A percentile compares a stretch with the other conserved stretches of the same genome.
These are phyloP conservation scores for Leptinotarsa undecemlineata DNA, from an alignment of 1,140 invertebrate species.

Conservation along the genomic window DNA sequence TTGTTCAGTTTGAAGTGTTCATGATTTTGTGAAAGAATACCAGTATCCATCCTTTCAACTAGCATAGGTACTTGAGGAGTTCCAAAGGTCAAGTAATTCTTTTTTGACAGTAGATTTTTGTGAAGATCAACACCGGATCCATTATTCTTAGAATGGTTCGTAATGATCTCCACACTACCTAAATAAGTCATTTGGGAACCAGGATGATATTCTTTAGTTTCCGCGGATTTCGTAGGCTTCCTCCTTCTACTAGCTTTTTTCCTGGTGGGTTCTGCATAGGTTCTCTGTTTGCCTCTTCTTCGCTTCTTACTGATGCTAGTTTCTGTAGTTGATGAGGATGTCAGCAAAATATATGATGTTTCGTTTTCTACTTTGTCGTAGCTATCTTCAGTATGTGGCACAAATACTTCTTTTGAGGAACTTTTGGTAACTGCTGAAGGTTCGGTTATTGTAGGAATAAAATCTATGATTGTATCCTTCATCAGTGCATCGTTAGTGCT, in stretches of 20 bases:
- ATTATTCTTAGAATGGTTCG: not conserved
- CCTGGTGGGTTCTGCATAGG: not conserved
- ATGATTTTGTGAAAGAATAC: too few species aligned
- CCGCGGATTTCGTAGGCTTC: not conserved
- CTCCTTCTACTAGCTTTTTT: not conserved
- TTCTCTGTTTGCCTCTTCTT: conserved; percentile 4
- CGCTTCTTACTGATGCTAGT: not conserved
- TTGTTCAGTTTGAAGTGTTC: too few species aligned
- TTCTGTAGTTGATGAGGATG: not conserved
- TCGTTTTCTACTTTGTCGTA: not conserved
- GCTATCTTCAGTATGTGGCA: not conserved
- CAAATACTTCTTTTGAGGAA: not conserved
- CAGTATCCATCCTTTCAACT: too few species aligned
- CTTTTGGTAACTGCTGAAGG: not conserved
- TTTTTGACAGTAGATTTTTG: not conserved
- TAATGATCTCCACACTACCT: not conserved
- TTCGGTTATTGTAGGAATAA: not conserved
- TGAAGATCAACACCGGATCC: not conserved
- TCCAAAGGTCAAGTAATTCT: not conserved
- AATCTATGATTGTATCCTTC: not conserved
- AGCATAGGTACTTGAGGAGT: too few species aligned
- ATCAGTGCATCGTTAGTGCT: not conserved
- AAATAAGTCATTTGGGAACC: not conserved
- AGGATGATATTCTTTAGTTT: not conserved
- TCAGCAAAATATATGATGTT: not conserved